phyloP scores from a whole-genome alignment of 1,140 invertebrate species.

The Drosophila busckii region DNA sequence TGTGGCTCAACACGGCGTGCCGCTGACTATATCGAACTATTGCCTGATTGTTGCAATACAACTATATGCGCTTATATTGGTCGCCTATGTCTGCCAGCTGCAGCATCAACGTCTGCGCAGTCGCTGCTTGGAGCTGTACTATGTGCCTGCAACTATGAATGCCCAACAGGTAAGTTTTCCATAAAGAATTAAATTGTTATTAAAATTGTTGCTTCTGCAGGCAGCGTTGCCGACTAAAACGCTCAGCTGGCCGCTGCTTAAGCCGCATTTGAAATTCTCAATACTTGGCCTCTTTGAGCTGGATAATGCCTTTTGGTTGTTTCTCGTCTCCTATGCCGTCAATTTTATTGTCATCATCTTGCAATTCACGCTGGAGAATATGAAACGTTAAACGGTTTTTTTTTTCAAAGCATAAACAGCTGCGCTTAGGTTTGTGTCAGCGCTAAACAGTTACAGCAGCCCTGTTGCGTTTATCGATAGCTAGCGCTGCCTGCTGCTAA shows the following conservation, averaged over 20 bases:
- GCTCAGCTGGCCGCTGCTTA: slow-evolving; percentile 22
- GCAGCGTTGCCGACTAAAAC: slow-evolving; percentile 26
- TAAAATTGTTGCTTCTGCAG: background rate
- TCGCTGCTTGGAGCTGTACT: slow-evolving; percentile 26
- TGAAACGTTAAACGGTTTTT: slow-evolving; percentile 19
- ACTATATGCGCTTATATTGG: slow-evolving; percentile 50
- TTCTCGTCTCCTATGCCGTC: slow-evolving; percentile 56
- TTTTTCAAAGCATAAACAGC: no score
- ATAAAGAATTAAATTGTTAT: no score
- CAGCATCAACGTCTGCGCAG: slow-evolving; percentile 14
- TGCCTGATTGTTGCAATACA: slow-evolving; percentile 48
- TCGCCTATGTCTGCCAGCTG: slow-evolving; percentile 51
- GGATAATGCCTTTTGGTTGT: slow-evolving; percentile 59
- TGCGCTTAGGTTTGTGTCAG: background rate
- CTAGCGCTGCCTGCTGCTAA: no score
- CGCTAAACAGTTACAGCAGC: no score
- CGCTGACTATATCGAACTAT: slow-evolving; percentile 66
- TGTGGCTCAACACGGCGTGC: slow-evolving; percentile 49
- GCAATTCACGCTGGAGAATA: slow-evolving; percentile 55
- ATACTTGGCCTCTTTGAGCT: slow-evolving; percentile 55
- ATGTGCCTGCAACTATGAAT: slow-evolving; percentile 18
- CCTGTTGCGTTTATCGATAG: no score
- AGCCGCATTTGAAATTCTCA: slow-evolving; percentile 25
- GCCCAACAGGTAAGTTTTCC: slow-evolving; percentile 32
- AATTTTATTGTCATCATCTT: slow-evolving; percentile 68